Percentiles rank a stretch among this genome's conserved stretches.
These are phyloP conservation scores for Decapterus maruadsi DNA, from an alignment of 2,797 vertebrate species.

Conservation along the genomic window DNA sequence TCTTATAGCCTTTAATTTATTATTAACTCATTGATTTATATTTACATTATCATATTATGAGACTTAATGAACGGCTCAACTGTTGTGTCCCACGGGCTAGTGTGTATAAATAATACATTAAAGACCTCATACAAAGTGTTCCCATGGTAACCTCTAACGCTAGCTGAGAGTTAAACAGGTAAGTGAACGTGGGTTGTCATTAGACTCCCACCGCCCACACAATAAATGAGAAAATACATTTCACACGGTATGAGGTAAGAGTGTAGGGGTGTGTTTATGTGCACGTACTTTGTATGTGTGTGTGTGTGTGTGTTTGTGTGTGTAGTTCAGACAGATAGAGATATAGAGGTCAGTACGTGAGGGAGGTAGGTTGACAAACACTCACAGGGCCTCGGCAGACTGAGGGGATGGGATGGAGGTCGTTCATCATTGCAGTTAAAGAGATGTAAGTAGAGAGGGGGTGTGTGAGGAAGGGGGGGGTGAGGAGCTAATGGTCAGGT, in stretches of 20 bases:
- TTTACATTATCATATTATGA: too few relatives aligned
- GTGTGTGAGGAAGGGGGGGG: not conserved
- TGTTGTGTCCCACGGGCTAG: not conserved
- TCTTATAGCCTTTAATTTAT: not conserved
- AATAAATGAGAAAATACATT: slow-evolving; percentile 43
- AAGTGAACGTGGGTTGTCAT: slow-evolving; percentile 15
- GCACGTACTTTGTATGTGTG: not conserved
- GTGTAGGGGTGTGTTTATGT: slow-evolving; percentile 33
- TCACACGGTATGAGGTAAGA: slow-evolving; percentile 68
- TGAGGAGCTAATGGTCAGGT: slow-evolving; percentile 37
- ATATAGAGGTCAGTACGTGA: slow-evolving; percentile 51
- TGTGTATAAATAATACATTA: not conserved
- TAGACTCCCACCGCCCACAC: slow-evolving; percentile 6
- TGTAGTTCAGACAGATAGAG: slow-evolving; percentile 23
- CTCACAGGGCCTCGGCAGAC: slow-evolving; percentile 37
- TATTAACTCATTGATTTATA: not conserved
- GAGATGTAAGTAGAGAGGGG: not conserved
- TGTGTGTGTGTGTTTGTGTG: slow-evolving; percentile 38
- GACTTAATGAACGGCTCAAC: not conserved
- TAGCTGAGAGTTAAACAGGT: slow-evolving; percentile 18
- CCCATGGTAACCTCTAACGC: slow-evolving; percentile 6
- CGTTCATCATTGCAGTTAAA: not conserved
- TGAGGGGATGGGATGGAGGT: slow-evolving; percentile 21
- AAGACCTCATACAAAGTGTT: slow-evolving; percentile 34
- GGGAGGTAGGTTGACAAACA: slow-evolving; percentile 69